Base-by-base conservation (phyloP, 2,797 vertebrate genomes). In the Synanceia verrucosa region DNA sequence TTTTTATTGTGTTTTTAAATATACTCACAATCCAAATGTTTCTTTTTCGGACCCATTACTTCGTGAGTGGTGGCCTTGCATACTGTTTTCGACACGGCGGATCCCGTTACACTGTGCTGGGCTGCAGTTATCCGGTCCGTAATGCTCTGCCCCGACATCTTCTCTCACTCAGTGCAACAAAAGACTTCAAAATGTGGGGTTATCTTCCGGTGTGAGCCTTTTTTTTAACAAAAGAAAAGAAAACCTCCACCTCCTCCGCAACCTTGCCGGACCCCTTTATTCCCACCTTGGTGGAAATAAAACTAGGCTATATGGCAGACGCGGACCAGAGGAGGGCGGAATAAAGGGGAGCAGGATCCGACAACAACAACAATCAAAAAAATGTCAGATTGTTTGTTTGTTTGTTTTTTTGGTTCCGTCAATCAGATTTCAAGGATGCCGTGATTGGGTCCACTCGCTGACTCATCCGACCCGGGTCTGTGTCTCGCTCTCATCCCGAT, bases 71-170 rank as follows among this genome's bases (percentile, higher is more conserved):
- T 99, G 56, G 96, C 96, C 93, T 96, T 94, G 90, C 96, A 96
- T 61, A 97, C 97, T 48, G 96, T 96, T 85, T 98, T 99, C 43
- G 96, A 94, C 58, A 95, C 92, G 16, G 95, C 96, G 39, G 94
- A 98, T 71, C 97, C 97, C 87, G 97, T 98, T 84, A 97, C 95
- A 65, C 96, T 97, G 94, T 98, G 97, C 93, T 97, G 97, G 82
- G 96, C 97, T 89, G 97, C 96, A 44, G 96, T 94, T 91, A 98
- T 97, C 91, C 97, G 87, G 94, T 98, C 96, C 41, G 96, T 98
- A 90, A 97, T 96, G 80, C 96, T 97, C 94, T 98, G 96, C 53
- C 96, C 96, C 92, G 96, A 98, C 96, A 98, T 97, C 90, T 93
- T 95, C 86, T 55, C 83, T 84, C 80, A 66, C 69, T 70, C 77